Evolutionary conservation across 2,888 invertebrate genomes (phyloP), one percentile per base, ranked within the genome.

Genomic region (Deilephila porcellus): DNA sequence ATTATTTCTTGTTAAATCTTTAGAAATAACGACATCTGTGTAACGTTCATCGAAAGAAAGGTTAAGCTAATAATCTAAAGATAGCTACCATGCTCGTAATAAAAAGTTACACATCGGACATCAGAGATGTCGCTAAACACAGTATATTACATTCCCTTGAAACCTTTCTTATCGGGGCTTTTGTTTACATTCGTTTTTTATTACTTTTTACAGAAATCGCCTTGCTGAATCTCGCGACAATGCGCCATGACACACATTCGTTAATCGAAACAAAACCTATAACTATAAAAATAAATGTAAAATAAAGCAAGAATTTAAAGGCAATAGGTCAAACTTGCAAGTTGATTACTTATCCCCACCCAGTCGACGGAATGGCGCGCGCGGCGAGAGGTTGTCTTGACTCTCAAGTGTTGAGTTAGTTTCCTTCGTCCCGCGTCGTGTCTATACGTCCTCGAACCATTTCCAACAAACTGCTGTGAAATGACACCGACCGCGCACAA

Each of bases 321-420:
- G 63, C 70, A 74, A 64, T 64, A 67, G 34, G 8, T 91, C 89
- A 90, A 86, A 82, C 85, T 86, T 85, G 86, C 82, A 84, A 87
- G 89, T 90, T 89, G 84, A 89, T 89, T 85, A 86, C 86, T 86
- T 88, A 91, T 91, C 93, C 93, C 93, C 93, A 87, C 93, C 79
- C 76, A 52, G 77, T 85, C 87, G 89, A 83, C 80, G 84, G 90
- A 90, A 91, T 89, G 90, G 91, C 89, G 89, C 88, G 89, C 88
- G 88, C 90, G 81, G 89, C 88, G 89, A 90, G 91, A 90, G 93
- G 90, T 90, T 89, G 91, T 89, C 86, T 86, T 83, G 84, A 83
- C 75, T 78, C 82, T 82, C 76, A 83, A 85, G 82, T 67, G 67
- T 52, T 67, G 52, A 45, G 60, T 64, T 52, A 67, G 52, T 88